Evolutionary conservation across 2,113 vertebrate genomes (phyloP).

Genomic region (Stigmatopora argus): DNA sequence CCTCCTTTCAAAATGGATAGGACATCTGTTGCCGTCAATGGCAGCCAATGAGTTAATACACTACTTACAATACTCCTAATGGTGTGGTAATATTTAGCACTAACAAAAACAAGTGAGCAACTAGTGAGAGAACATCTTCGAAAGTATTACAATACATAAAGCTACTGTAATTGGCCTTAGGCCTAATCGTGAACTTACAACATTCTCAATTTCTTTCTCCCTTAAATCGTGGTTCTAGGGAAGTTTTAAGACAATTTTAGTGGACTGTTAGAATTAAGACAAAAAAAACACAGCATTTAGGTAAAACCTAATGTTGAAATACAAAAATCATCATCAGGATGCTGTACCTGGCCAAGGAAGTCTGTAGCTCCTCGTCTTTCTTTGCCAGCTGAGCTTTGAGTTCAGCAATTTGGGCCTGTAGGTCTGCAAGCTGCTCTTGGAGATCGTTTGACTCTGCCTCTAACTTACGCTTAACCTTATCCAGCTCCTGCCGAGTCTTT

Average conservation of each 20-base stretch:
- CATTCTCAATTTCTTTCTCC: neutral
- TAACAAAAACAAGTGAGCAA: neutral
- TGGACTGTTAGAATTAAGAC: neutral
- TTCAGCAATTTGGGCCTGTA: conserved; percentile 87
- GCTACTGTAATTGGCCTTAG: neutral
- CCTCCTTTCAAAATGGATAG: too few species aligned
- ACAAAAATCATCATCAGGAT: neutral
- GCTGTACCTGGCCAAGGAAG: conserved; percentile 79
- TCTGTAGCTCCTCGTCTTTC: conserved; percentile 91
- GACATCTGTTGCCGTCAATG: too few species aligned
- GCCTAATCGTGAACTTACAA: neutral
- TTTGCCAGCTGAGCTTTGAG: conserved; percentile 87
- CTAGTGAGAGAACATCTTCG: neutral
- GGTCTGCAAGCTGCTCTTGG: conserved; percentile 86
- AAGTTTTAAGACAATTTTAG: neutral
- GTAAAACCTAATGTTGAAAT: neutral
- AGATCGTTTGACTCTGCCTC: conserved; percentile 84
- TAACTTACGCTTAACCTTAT: conserved; percentile 89
- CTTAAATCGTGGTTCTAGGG: neutral
- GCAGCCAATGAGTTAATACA: neutral
- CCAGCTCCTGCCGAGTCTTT: conserved; percentile 88
- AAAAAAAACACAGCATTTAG: neutral
- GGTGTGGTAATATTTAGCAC: neutral
- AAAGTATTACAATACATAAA: neutral
- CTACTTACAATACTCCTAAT: neutral